These are phyloP conservation scores for Lamprologus callipterus DNA, from an alignment of 2,113 vertebrate species.

Conservation along the genomic window DNA sequence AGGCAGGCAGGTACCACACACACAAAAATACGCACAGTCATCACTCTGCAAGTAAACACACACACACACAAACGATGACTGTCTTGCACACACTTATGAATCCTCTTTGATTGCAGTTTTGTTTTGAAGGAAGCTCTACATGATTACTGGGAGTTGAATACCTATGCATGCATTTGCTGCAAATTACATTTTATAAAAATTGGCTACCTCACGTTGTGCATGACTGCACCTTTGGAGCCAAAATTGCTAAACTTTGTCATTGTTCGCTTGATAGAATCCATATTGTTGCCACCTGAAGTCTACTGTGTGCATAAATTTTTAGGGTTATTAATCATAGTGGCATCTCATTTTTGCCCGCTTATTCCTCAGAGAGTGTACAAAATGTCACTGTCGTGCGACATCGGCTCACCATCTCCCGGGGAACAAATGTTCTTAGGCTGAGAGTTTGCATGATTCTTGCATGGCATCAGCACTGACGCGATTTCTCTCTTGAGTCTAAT, in stretches of 20 bases:
- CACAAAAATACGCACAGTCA: background rate
- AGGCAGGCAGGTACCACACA: background rate
- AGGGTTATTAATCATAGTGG: conserved; percentile 53
- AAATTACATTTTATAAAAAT: conserved; percentile 6
- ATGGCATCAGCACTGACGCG: background rate
- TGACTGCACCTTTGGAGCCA: background rate
- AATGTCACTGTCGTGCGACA: conserved; percentile 12
- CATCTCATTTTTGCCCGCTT: conserved; percentile 36
- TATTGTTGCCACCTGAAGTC: conserved; percentile 17
- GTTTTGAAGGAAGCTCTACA: background rate
- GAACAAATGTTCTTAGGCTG: conserved; percentile 25
- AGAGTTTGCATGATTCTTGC: conserved; percentile 21
- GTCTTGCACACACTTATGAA: background rate
- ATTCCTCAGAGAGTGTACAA: conserved; percentile 9
- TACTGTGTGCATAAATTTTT: conserved; percentile 9
- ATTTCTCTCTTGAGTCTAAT: conserved; percentile 5
- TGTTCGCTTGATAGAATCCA: background rate
- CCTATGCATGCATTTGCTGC: background rate
- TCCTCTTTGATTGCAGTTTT: background rate
- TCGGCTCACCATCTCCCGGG: background rate
- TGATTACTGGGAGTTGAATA: background rate
- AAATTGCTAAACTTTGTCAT: conserved; percentile 26
- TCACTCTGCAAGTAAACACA: background rate
- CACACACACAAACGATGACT: background rate
- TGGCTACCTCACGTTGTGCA: background rate